These are phyloP conservation scores for Chrysemys picta DNA, from an alignment of 2,113 vertebrate species.

Conservation along the genomic window DNA sequence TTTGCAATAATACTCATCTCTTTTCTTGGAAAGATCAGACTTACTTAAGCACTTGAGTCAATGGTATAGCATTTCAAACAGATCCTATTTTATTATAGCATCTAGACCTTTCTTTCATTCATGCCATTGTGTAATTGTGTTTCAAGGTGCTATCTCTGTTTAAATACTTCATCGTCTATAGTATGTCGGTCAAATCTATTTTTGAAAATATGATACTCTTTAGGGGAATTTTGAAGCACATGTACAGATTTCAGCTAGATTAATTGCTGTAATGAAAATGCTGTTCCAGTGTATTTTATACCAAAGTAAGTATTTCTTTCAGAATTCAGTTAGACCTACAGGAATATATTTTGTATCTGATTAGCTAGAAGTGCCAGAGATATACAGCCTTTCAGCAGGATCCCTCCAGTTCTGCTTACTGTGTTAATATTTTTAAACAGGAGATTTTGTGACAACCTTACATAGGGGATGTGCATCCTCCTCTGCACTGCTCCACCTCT, in stretches of 20 bases:
- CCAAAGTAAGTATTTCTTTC: constrained; percentile 40
- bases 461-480: background rate
- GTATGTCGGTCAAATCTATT: constrained; percentile 41
- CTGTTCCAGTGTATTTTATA: constrained; percentile 50
- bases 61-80: background rate
- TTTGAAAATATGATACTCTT: constrained; percentile 37
- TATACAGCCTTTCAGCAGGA: constrained; percentile 14
- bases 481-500: background rate
- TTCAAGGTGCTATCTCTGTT: constrained; percentile 43
- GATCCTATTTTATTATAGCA: background rate
- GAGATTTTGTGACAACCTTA: background rate
- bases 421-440: constrained; percentile 35
- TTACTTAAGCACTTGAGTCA: background rate
- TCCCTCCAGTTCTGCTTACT: background rate
- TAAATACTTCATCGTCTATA: constrained; percentile 35
- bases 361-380: constrained; percentile 27
- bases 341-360: constrained; percentile 40
- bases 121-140: constrained; percentile 32
- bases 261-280: constrained; percentile 56
- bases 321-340: constrained; percentile 57
- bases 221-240: constrained; percentile 36
- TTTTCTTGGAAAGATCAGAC: background rate
- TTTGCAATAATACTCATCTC: background rate
- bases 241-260: constrained; percentile 45
- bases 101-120: background rate